phyloP scores from a whole-genome alignment of 1,140 invertebrate species.

The Kradibia gibbosae region DNA sequence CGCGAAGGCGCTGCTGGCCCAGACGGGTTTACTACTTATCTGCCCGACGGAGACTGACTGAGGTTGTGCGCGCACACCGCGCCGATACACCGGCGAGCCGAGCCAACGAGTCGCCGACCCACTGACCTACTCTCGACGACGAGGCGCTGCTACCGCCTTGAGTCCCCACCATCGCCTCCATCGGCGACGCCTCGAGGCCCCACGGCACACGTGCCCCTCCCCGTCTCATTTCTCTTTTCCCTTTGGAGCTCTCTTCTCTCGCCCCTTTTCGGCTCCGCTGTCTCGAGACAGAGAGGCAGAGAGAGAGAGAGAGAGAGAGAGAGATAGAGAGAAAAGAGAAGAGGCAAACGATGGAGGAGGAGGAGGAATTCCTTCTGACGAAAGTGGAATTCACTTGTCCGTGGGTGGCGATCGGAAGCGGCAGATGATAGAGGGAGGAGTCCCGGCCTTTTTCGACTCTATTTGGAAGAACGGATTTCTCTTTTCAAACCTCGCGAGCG shows the following conservation, averaged over 20 bases:
- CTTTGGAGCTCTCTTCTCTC: constrained; percentile 20
- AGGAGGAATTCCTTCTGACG: constrained; percentile 31
- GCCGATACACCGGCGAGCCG: constrained; percentile 48
- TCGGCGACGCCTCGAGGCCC: constrained; percentile 36
- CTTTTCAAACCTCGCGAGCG: not conserved
- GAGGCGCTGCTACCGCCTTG: constrained; percentile 41
- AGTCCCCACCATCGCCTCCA: constrained; percentile 38
- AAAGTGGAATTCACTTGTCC: constrained; percentile 46
- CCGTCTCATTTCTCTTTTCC: constrained; percentile 46
- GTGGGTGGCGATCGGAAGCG: not conserved
- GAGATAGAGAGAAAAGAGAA: too few species aligned
- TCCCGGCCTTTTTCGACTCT: not conserved
- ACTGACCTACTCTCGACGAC: constrained; percentile 68
- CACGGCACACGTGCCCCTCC: constrained; percentile 48
- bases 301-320: too few species aligned
- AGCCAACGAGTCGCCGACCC: constrained; percentile 63
- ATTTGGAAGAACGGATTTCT: constrained; percentile 3
- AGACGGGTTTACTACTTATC: constrained; percentile 53
- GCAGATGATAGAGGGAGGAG: not conserved
- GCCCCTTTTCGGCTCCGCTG: not conserved
- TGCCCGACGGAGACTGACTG: constrained; percentile 59
- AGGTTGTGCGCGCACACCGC: constrained; percentile 16
- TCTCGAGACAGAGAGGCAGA: not conserved
- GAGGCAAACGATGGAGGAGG: too few species aligned
- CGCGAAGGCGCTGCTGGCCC: constrained; percentile 47